Base-by-base conservation (phyloP, 2,113 vertebrate species). In the Zeus faber region DNA sequence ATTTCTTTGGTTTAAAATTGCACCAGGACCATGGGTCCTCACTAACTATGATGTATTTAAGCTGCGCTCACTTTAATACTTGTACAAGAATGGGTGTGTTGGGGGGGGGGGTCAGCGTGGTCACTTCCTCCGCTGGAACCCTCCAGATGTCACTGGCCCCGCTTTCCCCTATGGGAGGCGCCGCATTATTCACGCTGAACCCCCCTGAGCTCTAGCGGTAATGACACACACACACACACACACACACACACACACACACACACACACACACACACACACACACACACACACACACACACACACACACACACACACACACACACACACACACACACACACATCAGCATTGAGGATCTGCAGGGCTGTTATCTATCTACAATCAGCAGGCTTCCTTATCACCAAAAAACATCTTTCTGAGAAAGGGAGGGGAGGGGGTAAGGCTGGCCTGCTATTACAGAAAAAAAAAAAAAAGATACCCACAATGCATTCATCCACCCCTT, bases 301-400 rank as follows among this genome's bases (percentile, higher is more conserved):
- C 51, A 53, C 51, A 53, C 51, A 54, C 24, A 24, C 14, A 27
- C 57, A 29, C 50, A 46, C 18, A 44, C 56, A 29, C 26, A 56
- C 26, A 24, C 62, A 1, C 51, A 53, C 51, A 53, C 51, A 54
- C 24, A 24, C 14, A 27, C 57, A 29, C 50, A 16, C 58, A 84
- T 86, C 84, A 76, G 77, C 72, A 50, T 53, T 41, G 69, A 46
- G 73, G 54, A 89, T 88, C 86, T 81, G 77, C 61, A 55, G 59
- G 18, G 17, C 33, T 49, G 55, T 81, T 90, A 88, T 90, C 88
- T 65, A 73, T 63, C 82, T 74, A 43, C 55, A 66, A 91, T 89
- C 89, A 84, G 81, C 83, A 85, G 81, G 77, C 82, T 76, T 79
- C 79, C 70, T 85, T 89, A 89, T 89, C 73, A 39, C 55, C 63